A percentile compares a stretch with the other conserved stretches of the same genome.
Evolutionary conservation across 2,797 vertebrate genomes (phyloP).

Genomic region (Kryptopterus vitreolus): DNA sequence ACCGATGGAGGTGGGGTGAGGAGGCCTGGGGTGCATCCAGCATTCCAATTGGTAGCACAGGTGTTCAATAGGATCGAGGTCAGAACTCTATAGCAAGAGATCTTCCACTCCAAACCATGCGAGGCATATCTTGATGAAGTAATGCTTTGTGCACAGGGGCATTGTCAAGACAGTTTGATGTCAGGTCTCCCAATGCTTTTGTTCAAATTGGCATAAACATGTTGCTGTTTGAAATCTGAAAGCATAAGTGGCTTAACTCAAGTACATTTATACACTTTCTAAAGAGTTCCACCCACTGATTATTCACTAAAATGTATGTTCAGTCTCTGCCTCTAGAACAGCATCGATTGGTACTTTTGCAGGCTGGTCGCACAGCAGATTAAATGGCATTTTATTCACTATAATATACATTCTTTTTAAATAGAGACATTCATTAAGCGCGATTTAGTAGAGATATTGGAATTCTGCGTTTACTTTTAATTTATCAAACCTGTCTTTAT

Average conservation of each 20-base stretch:
- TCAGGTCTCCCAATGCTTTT: too few species aligned
- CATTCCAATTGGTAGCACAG: too few species aligned
- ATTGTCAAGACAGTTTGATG: too few species aligned
- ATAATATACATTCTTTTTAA: background rate
- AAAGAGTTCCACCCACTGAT: background rate
- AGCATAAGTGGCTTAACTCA: background rate
- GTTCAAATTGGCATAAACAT: background rate
- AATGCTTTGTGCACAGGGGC: too few species aligned
- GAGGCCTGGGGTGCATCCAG: too few species aligned
- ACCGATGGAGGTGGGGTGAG: too few species aligned
- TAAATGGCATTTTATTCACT: conserved; percentile 1
- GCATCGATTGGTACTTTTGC: background rate
- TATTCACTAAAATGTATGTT: background rate
- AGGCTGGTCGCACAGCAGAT: background rate
- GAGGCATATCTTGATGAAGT: too few species aligned
- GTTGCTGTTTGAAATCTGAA: background rate
- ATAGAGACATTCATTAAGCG: background rate
- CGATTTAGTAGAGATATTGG: background rate
- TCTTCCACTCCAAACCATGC: too few species aligned
- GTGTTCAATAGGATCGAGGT: too few species aligned
- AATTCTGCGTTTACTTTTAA: background rate
- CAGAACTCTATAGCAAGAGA: too few species aligned
- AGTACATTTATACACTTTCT: too few species aligned
- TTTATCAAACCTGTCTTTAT: background rate
- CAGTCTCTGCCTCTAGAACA: background rate